Conservation (phyloP, 53 echinoderm and acorn worm genomes). For the Luidia sarsii region DNA sequence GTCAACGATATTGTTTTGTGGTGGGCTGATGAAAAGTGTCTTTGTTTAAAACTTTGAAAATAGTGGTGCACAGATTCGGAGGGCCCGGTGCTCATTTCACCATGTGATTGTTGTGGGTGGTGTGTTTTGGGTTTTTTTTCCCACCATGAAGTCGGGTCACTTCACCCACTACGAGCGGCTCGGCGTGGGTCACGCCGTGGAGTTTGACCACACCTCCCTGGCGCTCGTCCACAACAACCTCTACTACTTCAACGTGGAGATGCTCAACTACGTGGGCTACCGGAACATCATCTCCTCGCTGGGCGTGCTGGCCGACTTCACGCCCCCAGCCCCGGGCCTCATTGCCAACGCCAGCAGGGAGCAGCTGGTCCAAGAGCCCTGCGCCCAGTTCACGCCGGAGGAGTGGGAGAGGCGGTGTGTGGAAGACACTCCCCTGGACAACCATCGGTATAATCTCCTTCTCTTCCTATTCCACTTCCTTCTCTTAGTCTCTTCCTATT, state of each 20-base stretch:
- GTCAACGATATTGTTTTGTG: too few species aligned
- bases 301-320: conserved; percentile 52
- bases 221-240: conserved; percentile 43
- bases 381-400: conserved; percentile 28
- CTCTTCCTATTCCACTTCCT: neutral
- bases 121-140: too few species aligned
- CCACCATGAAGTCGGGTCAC: conserved; percentile 58
- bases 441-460: conserved; percentile 69
- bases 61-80: too few species aligned
- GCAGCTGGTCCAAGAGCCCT: conserved; percentile 20
- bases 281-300: conserved; percentile 47
- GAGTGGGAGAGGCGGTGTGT: conserved; percentile 63
- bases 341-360: conserved; percentile 33
- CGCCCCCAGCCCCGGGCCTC: conserved; percentile 55
- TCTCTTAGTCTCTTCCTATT: neutral
- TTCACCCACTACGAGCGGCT: conserved; percentile 64
- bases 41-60: too few species aligned
- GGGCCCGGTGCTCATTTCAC: too few species aligned
- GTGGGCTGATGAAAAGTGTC: too few species aligned
- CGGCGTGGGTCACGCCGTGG: conserved; percentile 59
- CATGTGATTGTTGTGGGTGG: too few species aligned
- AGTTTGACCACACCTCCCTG: conserved; percentile 53
- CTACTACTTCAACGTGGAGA: conserved; percentile 66
- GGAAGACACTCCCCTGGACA: conserved; percentile 49
- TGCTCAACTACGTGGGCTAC: conserved; percentile 52